Conservation (phyloP, 92 coral and sea anemone species). For the Bergia puertoricense region DNA sequence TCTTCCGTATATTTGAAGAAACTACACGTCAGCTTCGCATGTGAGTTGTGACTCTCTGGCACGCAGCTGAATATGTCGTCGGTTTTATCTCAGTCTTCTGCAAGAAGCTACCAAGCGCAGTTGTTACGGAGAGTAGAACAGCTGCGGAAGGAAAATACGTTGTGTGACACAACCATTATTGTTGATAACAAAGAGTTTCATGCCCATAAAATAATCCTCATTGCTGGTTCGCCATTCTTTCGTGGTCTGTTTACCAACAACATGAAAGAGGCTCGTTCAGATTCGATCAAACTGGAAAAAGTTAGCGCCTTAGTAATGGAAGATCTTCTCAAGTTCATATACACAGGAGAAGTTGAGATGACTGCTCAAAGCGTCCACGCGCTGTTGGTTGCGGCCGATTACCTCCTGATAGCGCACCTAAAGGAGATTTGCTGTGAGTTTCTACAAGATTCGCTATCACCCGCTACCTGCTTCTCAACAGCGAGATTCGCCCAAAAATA, state of each 20-base stretch:
- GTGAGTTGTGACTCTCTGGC: too few species aligned
- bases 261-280: conserved; percentile 69
- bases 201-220: conserved; percentile 85
- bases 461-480: conserved; percentile 82
- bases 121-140: conserved; percentile 65
- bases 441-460: conserved; percentile 66
- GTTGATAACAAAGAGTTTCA: conserved; percentile 76
- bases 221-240: conserved; percentile 84
- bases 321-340: conserved; percentile 81
- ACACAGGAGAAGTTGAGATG: conserved; percentile 79
- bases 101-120: conserved; percentile 56
- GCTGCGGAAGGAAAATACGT: conserved; percentile 71
- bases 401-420: conserved; percentile 68
- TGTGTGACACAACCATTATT: conserved; percentile 82
- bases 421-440: conserved; percentile 76
- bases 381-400: conserved; percentile 89
- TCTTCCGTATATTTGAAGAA: too few species aligned
- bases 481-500: conserved; percentile 77
- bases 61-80: conserved; percentile 16
- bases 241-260: conserved; percentile 84
- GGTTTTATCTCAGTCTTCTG: background rate
- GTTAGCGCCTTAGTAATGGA: conserved; percentile 71
- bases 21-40: too few species aligned
- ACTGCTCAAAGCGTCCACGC: conserved; percentile 72
- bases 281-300: conserved; percentile 47